These are phyloP conservation scores for Drosophila subobscura DNA, from an alignment of 1,140 invertebrate genomes.

Conservation along the genomic window DNA sequence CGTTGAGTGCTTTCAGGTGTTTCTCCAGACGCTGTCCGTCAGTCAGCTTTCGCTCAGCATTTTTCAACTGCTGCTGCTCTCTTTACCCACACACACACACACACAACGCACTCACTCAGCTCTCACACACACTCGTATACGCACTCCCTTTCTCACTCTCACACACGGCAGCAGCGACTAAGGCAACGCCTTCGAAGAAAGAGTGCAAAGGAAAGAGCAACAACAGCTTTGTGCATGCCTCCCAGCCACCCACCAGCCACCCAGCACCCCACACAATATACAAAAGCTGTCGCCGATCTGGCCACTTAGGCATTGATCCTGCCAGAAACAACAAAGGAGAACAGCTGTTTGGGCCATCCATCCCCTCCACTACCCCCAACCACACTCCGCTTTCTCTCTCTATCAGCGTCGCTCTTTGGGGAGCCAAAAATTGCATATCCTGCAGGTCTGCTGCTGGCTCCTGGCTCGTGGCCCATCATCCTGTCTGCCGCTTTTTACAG, in stretches of 20 bases:
- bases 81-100: constrained; percentile 50
- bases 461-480: too few species aligned
- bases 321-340: constrained; percentile 41
- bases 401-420: constrained; percentile 1
- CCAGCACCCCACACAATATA: too few species aligned
- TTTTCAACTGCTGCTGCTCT: constrained; percentile 9
- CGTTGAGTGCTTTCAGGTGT: constrained; percentile 53
- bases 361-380: too few species aligned
- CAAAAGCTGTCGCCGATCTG: constrained; percentile 43
- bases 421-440: constrained; percentile 64
- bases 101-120: constrained; percentile 25
- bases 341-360: constrained; percentile 61
- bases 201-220: constrained; percentile 34
- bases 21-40: constrained; percentile 26
- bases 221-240: constrained; percentile 4
- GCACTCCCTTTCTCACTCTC: constrained; percentile 26
- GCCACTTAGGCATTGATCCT: constrained; percentile 77
- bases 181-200: constrained; percentile 76
- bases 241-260: too few species aligned
- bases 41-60: constrained; percentile 71
- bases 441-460: constrained; percentile 27
- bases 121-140: constrained; percentile 24
- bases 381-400: not conserved
- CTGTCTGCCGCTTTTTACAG: constrained; percentile 11
- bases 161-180: constrained; percentile 26